Conservation (phyloP, 2,797 vertebrate genomes). For the Chelon labrosus region DNA sequence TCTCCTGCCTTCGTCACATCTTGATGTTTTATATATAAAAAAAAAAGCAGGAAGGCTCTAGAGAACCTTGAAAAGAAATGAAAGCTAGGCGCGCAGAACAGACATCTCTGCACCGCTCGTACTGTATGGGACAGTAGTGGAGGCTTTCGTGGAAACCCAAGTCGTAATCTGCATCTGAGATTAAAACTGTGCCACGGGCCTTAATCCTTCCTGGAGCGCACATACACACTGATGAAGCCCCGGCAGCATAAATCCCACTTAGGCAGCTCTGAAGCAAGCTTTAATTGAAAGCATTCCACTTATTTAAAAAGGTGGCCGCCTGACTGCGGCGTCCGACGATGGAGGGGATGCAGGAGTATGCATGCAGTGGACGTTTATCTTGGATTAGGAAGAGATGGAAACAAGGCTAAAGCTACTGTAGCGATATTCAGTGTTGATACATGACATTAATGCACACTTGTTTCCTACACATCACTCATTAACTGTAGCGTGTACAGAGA, state of each 20-base stretch:
- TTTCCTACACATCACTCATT: neutral
- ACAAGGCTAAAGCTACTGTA: neutral
- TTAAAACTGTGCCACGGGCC: conserved; percentile 60
- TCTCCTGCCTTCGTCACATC: conserved; percentile 4
- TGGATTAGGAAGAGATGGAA: conserved; percentile 8
- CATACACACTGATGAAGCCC: conserved; percentile 52
- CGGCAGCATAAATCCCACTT: conserved; percentile 59
- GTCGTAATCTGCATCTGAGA: conserved; percentile 71
- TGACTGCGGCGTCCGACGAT: conserved; percentile 9
- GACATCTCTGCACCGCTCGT: neutral
- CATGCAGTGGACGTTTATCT: conserved; percentile 14
- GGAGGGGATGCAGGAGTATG: too few species aligned
- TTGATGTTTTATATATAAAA: neutral
- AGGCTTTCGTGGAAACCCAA: conserved; percentile 59
- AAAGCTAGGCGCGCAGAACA: neutral
- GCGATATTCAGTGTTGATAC: neutral
- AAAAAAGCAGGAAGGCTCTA: neutral
- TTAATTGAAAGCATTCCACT: conserved; percentile 69
- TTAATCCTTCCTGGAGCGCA: conserved; percentile 56
- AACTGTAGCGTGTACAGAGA: neutral
- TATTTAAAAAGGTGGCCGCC: conserved; percentile 52
- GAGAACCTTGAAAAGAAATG: neutral
- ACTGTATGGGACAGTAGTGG: conserved; percentile 26
- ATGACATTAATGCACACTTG: neutral
- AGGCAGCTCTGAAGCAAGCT: conserved; percentile 46